Evolutionary conservation across 2,113 vertebrate species (phyloP).

Genomic region (Variabilichromis moorii): DNA sequence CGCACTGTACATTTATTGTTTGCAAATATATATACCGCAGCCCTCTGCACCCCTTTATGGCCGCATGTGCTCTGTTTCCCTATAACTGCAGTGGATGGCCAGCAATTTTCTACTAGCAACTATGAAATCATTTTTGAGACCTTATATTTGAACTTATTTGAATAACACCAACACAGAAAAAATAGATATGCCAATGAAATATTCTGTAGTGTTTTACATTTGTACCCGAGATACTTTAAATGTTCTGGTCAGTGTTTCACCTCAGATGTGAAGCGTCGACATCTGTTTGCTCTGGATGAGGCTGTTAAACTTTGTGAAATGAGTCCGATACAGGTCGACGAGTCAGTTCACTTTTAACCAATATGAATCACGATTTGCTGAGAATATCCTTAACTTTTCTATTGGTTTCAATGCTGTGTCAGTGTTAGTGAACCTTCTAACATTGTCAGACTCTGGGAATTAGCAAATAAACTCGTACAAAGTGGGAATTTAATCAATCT

Average conservation of each 20-base stretch:
- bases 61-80: fast-evolving
- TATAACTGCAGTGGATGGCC: background rate
- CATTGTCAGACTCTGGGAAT: fast-evolving
- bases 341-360: background rate
- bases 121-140: background rate
- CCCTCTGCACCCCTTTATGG: background rate
- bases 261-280: background rate
- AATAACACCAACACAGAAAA: background rate
- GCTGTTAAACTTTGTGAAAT: background rate
- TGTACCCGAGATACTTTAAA: background rate
- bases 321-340: background rate
- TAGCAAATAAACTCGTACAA: background rate
- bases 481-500: background rate
- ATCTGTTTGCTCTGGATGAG: background rate
- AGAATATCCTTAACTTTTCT: background rate
- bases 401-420: background rate
- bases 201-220: background rate
- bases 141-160: background rate
- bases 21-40: background rate
- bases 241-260: background rate
- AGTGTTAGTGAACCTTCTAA: background rate
- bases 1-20: background rate
- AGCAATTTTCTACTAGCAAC: background rate
- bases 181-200: background rate
- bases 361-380: background rate